Conservation (phyloP, 1,140 invertebrate genomes). For the Xylocopa sonorina region DNA sequence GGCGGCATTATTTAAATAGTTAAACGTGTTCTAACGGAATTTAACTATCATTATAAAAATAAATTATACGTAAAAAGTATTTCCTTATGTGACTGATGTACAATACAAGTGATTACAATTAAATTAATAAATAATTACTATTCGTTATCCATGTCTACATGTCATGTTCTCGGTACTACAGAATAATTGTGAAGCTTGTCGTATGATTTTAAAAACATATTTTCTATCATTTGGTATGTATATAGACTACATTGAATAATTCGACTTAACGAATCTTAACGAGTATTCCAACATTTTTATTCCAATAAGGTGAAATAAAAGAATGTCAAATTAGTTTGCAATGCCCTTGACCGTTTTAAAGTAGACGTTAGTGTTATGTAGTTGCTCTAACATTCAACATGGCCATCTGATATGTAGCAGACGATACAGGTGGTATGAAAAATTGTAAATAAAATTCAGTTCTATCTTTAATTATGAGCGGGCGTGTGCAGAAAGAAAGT, state of each 20-base stretch:
- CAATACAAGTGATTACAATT: background rate
- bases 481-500: constrained; percentile 70
- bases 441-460: constrained; percentile 74
- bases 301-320: background rate
- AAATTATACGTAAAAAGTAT: background rate
- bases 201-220: background rate
- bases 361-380: constrained; percentile 46
- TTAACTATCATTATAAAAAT: background rate
- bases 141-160: background rate
- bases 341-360: constrained; percentile 37
- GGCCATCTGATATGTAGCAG: constrained; percentile 78
- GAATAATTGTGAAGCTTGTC: background rate
- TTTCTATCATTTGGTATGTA: background rate
- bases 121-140: background rate
- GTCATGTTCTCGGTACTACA: no score
- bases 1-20: constrained; percentile 22
- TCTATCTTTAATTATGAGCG: constrained; percentile 79
- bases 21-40: background rate
- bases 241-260: background rate
- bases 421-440: constrained; percentile 78
- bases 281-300: background rate
- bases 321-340: constrained; percentile 7
- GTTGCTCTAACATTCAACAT: constrained; percentile 73
- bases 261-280: background rate
- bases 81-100: background rate